These are phyloP conservation scores for Torymus auratus DNA, from an alignment of 2,888 invertebrate genomes.

Conservation along the genomic window DNA sequence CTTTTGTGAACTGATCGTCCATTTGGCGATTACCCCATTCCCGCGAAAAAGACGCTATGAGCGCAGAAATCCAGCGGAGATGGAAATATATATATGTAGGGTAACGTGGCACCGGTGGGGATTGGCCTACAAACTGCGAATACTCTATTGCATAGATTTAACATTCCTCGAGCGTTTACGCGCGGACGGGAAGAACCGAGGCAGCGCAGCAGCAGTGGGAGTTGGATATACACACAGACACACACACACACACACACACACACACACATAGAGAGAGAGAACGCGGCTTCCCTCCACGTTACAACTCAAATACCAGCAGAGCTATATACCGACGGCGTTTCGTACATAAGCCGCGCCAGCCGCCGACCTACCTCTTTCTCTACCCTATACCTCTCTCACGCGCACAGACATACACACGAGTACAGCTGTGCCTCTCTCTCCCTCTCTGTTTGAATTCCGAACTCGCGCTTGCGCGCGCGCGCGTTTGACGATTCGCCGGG, in stretches of 20 bases:
- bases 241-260: neutral
- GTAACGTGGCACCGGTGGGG: neutral
- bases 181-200: constrained; percentile 4
- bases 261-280: too few species aligned
- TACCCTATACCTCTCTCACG: neutral
- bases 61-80: neutral
- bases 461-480: constrained; percentile 59
- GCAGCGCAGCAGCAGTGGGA: neutral
- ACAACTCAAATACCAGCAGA: constrained; percentile 50
- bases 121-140: constrained; percentile 53
- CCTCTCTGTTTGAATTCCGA: constrained; percentile 66
- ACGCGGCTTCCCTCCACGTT: constrained; percentile 15
- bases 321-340: neutral
- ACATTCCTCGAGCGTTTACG: constrained; percentile 63
- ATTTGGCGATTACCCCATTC: too few species aligned
- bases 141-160: constrained; percentile 64
- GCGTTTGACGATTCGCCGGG: constrained; percentile 63
- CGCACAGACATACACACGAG: too few species aligned
- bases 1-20: too few species aligned
- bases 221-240: neutral
- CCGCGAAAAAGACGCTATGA: too few species aligned
- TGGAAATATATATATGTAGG: neutral
- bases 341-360: constrained; percentile 3
- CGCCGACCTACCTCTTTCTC: neutral
- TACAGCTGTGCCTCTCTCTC: neutral